Evolutionary conservation across 2,797 vertebrate genomes (phyloP).

Genomic region (Paratrypauchen microcephalus): DNA sequence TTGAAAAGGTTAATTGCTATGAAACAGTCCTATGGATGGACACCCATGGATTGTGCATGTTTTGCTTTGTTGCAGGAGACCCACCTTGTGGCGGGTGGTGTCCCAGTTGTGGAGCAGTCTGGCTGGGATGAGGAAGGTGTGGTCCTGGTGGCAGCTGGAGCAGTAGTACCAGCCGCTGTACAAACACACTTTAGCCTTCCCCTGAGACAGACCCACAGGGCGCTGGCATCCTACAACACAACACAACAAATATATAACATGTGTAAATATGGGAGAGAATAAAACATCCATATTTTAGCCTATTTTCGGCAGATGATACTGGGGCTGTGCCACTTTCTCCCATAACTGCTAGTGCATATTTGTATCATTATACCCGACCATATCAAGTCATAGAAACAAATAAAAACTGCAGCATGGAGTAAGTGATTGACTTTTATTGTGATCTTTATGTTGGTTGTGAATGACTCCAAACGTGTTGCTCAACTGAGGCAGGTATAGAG

Average conservation of each 20-base stretch:
- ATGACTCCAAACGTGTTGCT: conserved; percentile 21
- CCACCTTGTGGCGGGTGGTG: conserved; percentile 93
- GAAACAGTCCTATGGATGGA: too few relatives aligned
- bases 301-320: too few relatives aligned
- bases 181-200: conserved; percentile 94
- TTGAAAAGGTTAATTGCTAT: too few relatives aligned
- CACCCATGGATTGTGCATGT: not conserved
- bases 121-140: conserved; percentile 94
- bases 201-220: conserved; percentile 87
- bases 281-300: too few relatives aligned
- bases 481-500: conserved; percentile 10
- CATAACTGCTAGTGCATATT: too few relatives aligned
- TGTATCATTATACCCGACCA: too few relatives aligned
- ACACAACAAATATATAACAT: not conserved
- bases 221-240: conserved; percentile 86
- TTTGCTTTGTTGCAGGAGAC: not conserved
- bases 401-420: not conserved
- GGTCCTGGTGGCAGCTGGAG: conserved; percentile 91
- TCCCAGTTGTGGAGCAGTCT: conserved; percentile 98
- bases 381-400: too few relatives aligned
- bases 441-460: not conserved
- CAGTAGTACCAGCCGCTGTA: conserved; percentile 99
- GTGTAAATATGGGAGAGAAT: too few relatives aligned
- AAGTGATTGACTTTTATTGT: not conserved
- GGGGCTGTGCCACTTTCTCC: too few relatives aligned